A percentile compares a stretch with the other conserved stretches of the same genome.
phyloP scores from a whole-genome alignment of 2,797 vertebrate genomes.

The Rhabdomys pumilio region DNA sequence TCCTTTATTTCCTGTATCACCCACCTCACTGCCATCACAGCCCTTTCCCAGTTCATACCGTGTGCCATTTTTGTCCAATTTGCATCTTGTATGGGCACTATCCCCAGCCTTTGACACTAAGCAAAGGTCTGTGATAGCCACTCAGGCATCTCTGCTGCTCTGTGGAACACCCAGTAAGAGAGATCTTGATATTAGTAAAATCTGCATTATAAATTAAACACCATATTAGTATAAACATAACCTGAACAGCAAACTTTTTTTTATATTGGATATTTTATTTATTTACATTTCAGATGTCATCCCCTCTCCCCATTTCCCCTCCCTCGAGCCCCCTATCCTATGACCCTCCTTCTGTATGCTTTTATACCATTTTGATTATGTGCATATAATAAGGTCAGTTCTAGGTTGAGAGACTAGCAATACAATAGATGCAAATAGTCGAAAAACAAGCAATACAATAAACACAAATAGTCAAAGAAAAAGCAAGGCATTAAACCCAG shows the following conservation, averaged over 20 bases:
- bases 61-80: neutral
- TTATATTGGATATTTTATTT: no score
- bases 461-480: no score
- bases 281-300: no score
- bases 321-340: no score
- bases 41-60: neutral
- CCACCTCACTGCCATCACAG: neutral
- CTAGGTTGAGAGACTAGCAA: no score
- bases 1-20: neutral
- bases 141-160: neutral
- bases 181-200: neutral
- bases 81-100: neutral
- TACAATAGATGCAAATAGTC: no score
- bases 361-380: no score
- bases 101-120: neutral
- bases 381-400: no score
- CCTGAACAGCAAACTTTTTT: neutral
- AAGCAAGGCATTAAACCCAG: no score
- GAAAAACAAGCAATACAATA: no score
- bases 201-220: slow-evolving; percentile 13
- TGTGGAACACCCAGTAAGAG: neutral
- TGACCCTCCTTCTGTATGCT: no score
- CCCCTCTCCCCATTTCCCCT: no score
- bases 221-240: neutral
- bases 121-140: neutral